Evolutionary conservation across 53 echinoderm and acorn worm genomes (phyloP), one percentile per base, ranked within the genome.

Genomic region (Echinometra lucunter): DNA sequence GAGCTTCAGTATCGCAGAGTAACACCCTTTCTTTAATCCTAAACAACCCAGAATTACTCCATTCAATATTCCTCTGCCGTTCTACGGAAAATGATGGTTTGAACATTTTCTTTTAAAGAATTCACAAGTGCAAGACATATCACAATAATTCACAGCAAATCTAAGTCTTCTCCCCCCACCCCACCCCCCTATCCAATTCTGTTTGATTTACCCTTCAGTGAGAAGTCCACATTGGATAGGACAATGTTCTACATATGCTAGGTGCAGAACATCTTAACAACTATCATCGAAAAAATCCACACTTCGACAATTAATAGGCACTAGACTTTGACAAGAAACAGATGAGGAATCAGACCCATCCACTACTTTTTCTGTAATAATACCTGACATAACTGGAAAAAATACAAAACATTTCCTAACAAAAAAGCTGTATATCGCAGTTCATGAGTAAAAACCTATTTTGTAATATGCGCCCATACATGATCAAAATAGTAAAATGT

Each of bases 331-430:
- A 85, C 85, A 85, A 45, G 45, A 49, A 81, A 85, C 53, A 49
- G 49, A 85, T 2, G 85, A 49, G 85, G 49, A 27, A 47, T 85
- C 30, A 12, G 27, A 85, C 28, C 81, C 85, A 47, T 85, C 85
- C 10, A 49, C 85, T 85, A 85, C n/a, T 27, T 53, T 49, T 49
- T 81, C 74, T 28, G 27, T 44, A 19, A 81, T 16, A 30, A 85
- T n/a, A 85, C 85, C 85, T 85, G 85, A 85, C 85, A 85, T 49
- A 40, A 38, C 78, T 85, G 85, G 85, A 85, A 85, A n/a, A 83
- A 49, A 85, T 85, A n/a, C 85, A 85, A 85, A n/a, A 45, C 49
- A 30, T 85, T 49, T 45, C 85, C 85, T 53, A 85, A 85, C 47
- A 85, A 85, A 35, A 82, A 85, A 12, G 47, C 53, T n/a, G 15